phyloP scores from a whole-genome alignment of 2,113 vertebrate species.

The Brachyhypopomus gauderio region DNA sequence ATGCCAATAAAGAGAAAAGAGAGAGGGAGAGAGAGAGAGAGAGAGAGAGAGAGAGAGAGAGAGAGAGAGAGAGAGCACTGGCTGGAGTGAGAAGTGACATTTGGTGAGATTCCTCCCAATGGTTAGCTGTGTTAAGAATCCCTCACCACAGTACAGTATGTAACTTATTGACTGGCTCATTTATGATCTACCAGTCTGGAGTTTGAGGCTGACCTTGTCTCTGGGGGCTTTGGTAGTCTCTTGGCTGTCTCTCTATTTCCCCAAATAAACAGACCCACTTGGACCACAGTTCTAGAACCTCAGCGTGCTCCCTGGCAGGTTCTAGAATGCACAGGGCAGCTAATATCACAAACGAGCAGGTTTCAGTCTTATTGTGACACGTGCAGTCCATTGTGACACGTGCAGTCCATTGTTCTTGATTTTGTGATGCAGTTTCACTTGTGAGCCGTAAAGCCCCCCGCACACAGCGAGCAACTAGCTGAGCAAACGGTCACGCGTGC shows the following conservation, averaged over 20 bases:
- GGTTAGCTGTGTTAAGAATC: slow-evolving; percentile 32
- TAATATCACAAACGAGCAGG: too few relatives aligned
- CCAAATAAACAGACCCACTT: not conserved
- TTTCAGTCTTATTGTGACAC: too few relatives aligned
- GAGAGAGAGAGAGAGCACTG: not conserved
- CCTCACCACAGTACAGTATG: slow-evolving; percentile 15
- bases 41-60: not conserved
- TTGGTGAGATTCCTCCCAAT: slow-evolving; percentile 1
- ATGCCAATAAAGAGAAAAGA: too few relatives aligned
- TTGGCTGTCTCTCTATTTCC: not conserved
- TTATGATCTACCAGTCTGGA: slow-evolving; percentile 34
- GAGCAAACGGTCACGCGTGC: too few relatives aligned
- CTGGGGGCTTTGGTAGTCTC: not conserved
- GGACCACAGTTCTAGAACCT: not conserved
- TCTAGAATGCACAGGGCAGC: too few relatives aligned
- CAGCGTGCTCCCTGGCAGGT: too few relatives aligned
- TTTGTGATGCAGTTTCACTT: not conserved
- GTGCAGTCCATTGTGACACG: too few relatives aligned
- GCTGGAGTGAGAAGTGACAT: not conserved
- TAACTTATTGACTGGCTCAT: slow-evolving; percentile 14
- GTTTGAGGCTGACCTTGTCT: slow-evolving; percentile 32
- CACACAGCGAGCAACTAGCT: too few relatives aligned
- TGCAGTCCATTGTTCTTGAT: too few relatives aligned
- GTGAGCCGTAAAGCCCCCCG: not conserved
- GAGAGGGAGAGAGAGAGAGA: not conserved